Base-by-base conservation (phyloP, 2,113 vertebrate species). In the Etheostoma spectabile region DNA sequence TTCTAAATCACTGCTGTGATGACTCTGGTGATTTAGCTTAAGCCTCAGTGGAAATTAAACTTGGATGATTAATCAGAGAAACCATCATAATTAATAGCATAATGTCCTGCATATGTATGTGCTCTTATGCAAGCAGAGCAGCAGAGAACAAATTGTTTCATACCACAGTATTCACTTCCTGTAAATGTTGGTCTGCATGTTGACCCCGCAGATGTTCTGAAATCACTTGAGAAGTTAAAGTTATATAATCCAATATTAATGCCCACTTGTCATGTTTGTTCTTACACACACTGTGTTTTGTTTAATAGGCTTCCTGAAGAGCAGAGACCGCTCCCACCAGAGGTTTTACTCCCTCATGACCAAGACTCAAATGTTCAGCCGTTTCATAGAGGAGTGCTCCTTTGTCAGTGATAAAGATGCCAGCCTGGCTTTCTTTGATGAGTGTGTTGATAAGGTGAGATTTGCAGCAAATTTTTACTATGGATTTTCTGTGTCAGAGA, bases 281-380 rank as follows among this genome's bases (percentile, higher is more conserved):
- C 55, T 68, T 70, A 65, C 67, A 65, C 67, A 69, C 75, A 52
- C 59, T 33, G 24, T 62, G 8, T 81, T 80, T 45, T 82, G 12
- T 65, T 60, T 46, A 16, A 46, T 68, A 99, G 98, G 98, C 35
- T 99, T 99, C 83, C 91, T 99, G 87, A 99, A 97, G 93, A 99
- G 98, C 90, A 93, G 98, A 65, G 98, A 99, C 78, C 97, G 98
- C 53, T 99, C 98, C 21, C 97, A 99, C 92, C 98, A 99, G 90
- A 98, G 99, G 91, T 99, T 99, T 92, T 99, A 99, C 92, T 97
- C 96, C 0, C 92, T 98, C 87, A 99, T 99, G 98, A 98, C 96
- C 78, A 99, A 98, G 94, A 99, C 98, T 27, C 98, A 99, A 53
- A 99, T 99, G 98, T 99, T 99, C 85, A 99, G 98, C 91, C 97